Evolutionary conservation across 2,888 invertebrate species (phyloP).

Genomic region (Trilocha varians): DNA sequence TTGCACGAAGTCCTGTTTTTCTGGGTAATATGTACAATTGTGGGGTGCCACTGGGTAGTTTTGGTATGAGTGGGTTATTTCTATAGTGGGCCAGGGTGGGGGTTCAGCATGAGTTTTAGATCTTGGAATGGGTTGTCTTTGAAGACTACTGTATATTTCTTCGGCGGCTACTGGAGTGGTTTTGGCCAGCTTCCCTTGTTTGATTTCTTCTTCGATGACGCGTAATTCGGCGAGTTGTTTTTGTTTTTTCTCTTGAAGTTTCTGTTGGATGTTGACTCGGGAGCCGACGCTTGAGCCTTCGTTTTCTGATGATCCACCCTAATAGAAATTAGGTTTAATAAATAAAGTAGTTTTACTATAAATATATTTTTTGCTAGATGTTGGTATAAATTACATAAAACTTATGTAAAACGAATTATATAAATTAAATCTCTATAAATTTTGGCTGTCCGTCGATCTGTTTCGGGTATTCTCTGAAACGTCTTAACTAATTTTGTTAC

Average conservation of each 20-base stretch:
- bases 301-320: constrained; percentile 81
- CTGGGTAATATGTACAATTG: constrained; percentile 53
- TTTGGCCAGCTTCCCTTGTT: constrained; percentile 82
- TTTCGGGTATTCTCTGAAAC: too few species aligned
- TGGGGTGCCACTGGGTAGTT: constrained; percentile 57
- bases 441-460: too few species aligned
- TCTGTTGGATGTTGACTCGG: constrained; percentile 88
- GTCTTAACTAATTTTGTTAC: too few species aligned
- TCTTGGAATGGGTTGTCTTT: constrained; percentile 79
- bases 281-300: constrained; percentile 83
- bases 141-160: constrained; percentile 69
- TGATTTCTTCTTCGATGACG: constrained; percentile 86
- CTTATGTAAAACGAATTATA: too few species aligned
- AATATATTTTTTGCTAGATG: too few species aligned
- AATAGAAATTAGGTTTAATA: constrained; percentile 8
- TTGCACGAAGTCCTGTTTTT: constrained; percentile 51
- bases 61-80: constrained; percentile 61
- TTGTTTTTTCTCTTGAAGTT: constrained; percentile 89
- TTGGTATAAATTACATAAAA: too few species aligned
- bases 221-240: constrained; percentile 88
- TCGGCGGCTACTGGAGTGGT: constrained; percentile 68
- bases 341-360: too few species aligned
- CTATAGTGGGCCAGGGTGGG: constrained; percentile 64
- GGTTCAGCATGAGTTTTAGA: constrained; percentile 78
- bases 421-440: too few species aligned